These are phyloP conservation scores for Thera obeliscata DNA, from an alignment of 2,888 invertebrate genomes.

Conservation along the genomic window DNA sequence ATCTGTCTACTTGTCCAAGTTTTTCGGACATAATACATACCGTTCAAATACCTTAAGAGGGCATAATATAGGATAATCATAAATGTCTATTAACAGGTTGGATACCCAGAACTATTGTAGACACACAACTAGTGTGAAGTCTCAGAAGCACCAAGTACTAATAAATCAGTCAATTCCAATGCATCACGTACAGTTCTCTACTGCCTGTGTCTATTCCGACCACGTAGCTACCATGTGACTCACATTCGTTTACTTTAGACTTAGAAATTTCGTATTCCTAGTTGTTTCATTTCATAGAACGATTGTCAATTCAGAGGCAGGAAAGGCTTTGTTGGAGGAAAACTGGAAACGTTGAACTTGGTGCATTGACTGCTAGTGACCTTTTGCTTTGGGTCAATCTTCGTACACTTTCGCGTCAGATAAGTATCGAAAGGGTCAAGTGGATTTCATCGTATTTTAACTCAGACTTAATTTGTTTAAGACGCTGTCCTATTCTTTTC, in stretches of 20 bases:
- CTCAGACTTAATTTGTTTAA: too few relatives aligned
- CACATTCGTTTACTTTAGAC: constrained; percentile 51
- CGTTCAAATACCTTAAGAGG: too few relatives aligned
- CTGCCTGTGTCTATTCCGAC: constrained; percentile 32
- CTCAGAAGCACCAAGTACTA: constrained; percentile 9
- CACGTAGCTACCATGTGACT: constrained; percentile 51
- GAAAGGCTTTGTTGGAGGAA: constrained; percentile 32
- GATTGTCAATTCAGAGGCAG: constrained; percentile 12
- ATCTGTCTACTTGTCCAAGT: too few relatives aligned
- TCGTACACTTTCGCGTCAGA: background rate
- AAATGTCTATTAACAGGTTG: background rate
- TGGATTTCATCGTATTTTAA: too few relatives aligned
- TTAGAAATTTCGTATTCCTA: constrained; percentile 47
- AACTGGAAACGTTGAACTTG: constrained; percentile 31
- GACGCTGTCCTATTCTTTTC: too few relatives aligned
- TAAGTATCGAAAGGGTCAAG: background rate
- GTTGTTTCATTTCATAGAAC: constrained; percentile 32
- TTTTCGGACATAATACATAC: too few relatives aligned
- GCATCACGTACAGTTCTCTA: constrained; percentile 25
- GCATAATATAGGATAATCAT: background rate
- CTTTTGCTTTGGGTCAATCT: constrained; percentile 1
- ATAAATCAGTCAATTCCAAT: constrained; percentile 31
- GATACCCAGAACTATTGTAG: background rate
- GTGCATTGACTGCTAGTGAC: constrained; percentile 27
- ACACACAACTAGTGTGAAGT: constrained; percentile 3